Evolutionary conservation across 2,797 vertebrate genomes (phyloP).

Genomic region (Parotocinclus haroldoi): DNA sequence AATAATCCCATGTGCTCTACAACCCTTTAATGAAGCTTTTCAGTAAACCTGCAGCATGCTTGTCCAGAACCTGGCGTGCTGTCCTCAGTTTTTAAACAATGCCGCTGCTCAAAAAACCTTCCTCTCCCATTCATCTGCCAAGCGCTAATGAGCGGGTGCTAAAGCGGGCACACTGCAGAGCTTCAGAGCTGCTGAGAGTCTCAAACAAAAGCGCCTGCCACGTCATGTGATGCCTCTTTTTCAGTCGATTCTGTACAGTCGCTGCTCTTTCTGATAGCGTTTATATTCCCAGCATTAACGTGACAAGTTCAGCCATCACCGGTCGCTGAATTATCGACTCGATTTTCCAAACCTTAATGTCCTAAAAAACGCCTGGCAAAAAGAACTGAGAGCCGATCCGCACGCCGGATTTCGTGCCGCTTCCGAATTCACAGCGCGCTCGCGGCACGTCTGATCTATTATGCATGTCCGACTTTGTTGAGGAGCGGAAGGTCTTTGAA

Average conservation of each 20-base stretch:
- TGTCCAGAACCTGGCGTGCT: slow-evolving; percentile 53
- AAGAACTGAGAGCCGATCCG: too few species aligned
- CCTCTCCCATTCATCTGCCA: background rate
- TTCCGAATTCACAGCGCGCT: too few species aligned
- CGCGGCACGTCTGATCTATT: too few species aligned
- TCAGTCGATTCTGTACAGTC: slow-evolving; percentile 28
- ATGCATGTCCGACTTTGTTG: too few species aligned
- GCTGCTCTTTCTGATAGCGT: slow-evolving; percentile 26
- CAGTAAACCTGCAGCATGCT: slow-evolving; percentile 72
- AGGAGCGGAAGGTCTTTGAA: too few species aligned
- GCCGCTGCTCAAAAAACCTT: background rate
- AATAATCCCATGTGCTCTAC: too few species aligned
- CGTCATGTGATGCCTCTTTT: background rate
- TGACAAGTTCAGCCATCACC: background rate
- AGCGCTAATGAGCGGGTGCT: slow-evolving; percentile 11
- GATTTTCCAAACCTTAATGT: too few species aligned
- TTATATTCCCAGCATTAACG: slow-evolving; percentile 30
- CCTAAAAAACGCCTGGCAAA: too few species aligned
- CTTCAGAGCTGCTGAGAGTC: background rate
- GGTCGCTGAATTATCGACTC: too few species aligned
- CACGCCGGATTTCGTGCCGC: too few species aligned
- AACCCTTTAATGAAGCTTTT: slow-evolving; percentile 44
- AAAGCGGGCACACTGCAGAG: background rate
- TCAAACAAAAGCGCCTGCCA: too few species aligned
- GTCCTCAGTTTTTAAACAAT: slow-evolving; percentile 1